Evolutionary conservation across 2,113 vertebrate species (phyloP), one percentile per base, ranked within the genome.

Genomic region (Prietella phreatophila): DNA sequence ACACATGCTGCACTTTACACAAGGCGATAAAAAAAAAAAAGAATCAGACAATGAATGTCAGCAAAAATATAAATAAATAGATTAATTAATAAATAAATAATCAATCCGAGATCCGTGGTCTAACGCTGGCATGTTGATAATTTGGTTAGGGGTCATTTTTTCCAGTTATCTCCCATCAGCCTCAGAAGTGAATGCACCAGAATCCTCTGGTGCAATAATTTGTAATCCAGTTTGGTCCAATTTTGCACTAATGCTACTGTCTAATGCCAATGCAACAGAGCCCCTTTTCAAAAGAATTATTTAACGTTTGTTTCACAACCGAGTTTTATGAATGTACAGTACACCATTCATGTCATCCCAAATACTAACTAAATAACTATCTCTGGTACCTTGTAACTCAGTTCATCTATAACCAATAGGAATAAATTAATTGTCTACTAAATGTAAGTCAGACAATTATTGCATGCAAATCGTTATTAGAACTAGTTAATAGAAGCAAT

Each of bases 1-100:
- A 82, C 67, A 82, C 63, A 82, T 56, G 47, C 63, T 65, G 82
- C 5, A 84, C 47, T 42, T 33, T 61, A 67, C 89, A 82, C 65
- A 33, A 22, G 65, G 42, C 42, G 82, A 67, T 50, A 84, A 67
- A 84, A 84, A 50, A 84, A 84, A 50, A n/a, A 84, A 84, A 22
- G 27, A n/a, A 55, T 55, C 10, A 47, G 65, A 50, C 25, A 7
- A 15, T 50, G 27, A 30, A 65, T 19, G 60, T 53, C 82, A 83
- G 75, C 58, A 67, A 55, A 81, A 86, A 47, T 47, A 47, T 47
- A 42, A 5, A 42, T 42, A 42, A 7, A 47, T 47, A 47, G n/a
- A n/a, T n/a, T n/a, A n/a, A n/a, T n/a, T n/a, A 6, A 47, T 47
- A 47, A 7, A 47, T 47, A 47, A 47, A 47, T 47, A 47, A 47